A percentile compares a stretch with the other conserved stretches of the same genome.
Conservation (phyloP, 2,797 vertebrate species). For the Falco novaeseelandiae region DNA sequence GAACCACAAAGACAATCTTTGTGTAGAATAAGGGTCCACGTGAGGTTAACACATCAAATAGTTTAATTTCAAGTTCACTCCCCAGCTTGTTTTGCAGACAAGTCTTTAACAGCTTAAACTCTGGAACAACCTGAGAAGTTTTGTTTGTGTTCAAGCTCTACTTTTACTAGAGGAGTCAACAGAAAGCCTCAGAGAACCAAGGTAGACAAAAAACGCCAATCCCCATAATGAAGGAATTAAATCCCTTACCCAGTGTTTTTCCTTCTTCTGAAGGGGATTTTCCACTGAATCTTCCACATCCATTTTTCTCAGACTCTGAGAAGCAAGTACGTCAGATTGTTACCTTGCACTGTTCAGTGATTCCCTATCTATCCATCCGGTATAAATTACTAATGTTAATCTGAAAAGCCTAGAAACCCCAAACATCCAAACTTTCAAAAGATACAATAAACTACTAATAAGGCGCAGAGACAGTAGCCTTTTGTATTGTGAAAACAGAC, state of each 20-base stretch:
- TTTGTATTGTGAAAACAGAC: neutral
- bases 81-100: neutral
- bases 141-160: neutral
- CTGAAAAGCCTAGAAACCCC: neutral
- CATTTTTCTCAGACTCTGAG: constrained; percentile 59
- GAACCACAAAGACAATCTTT: constrained; percentile 20
- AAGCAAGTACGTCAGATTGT: neutral
- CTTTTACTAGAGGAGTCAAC: neutral
- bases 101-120: neutral
- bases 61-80: neutral
- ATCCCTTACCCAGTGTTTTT: constrained; percentile 12
- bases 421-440: neutral
- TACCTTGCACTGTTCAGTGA: neutral
- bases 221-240: neutral
- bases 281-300: constrained; percentile 10
- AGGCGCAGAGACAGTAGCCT: neutral
- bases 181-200: neutral
- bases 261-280: neutral
- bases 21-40: neutral
- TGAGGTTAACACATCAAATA: neutral
- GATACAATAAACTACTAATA: neutral
- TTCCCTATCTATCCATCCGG: neutral
- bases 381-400: neutral
- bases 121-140: neutral
- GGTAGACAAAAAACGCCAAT: fast-evolving